Percentiles rank a stretch among this genome's conserved stretches.
phyloP scores from a whole-genome alignment of 2,113 vertebrate genomes.

The Coturnix japonica region DNA sequence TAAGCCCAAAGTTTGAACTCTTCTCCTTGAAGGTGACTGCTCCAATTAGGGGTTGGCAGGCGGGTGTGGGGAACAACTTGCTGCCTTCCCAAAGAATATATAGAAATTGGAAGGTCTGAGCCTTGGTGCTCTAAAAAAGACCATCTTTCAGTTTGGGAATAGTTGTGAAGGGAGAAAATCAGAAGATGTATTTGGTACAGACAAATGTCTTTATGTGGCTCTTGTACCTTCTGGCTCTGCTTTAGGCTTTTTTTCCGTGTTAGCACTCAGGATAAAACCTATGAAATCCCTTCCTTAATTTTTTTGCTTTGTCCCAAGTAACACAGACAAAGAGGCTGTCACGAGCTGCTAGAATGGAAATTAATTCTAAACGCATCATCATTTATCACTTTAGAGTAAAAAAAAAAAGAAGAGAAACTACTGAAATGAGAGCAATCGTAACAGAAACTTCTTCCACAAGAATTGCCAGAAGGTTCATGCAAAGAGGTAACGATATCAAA shows the following conservation, averaged over 20 bases:
- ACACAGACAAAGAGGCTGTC: constrained; percentile 57
- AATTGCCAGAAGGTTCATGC: constrained; percentile 20
- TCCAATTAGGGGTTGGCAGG: not conserved
- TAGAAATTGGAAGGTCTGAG: not conserved
- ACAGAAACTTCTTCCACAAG: not conserved
- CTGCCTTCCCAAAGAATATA: not conserved
- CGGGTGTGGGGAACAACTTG: not conserved
- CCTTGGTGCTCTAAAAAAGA: not conserved
- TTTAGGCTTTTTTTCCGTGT: not conserved
- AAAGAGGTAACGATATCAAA: not conserved
- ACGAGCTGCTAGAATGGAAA: constrained; percentile 41
- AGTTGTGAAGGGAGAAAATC: not conserved
- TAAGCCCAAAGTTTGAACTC: not conserved
- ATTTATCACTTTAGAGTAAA: constrained; percentile 50
- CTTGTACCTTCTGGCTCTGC: not conserved
- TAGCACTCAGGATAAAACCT: constrained; percentile 8
- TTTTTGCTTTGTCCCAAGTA: constrained; percentile 18
- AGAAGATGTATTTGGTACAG: not conserved
- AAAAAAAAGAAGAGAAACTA: not conserved
- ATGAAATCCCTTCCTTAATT: constrained; percentile 6
- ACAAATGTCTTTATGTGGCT: not conserved
- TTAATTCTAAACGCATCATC: constrained; percentile 64
- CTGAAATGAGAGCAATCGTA: constrained; percentile 2
- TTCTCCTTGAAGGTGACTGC: not conserved
- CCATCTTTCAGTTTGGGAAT: not conserved